phyloP scores from a whole-genome alignment of 1,140 invertebrate genomes.

The Pemphigus obesinymphae region DNA sequence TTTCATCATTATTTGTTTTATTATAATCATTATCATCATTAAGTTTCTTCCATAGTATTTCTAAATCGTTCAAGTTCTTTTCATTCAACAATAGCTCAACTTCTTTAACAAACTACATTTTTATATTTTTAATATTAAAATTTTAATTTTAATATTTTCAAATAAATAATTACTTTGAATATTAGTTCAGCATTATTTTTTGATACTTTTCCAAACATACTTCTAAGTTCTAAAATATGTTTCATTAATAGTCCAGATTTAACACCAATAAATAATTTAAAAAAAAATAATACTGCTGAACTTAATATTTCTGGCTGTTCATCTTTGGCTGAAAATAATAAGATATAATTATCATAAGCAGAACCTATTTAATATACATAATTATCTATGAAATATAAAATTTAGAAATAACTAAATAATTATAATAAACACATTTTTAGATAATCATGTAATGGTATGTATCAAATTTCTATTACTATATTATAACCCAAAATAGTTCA shows the following conservation, averaged over 20 bases:
- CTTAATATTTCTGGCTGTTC: conserved; percentile 37
- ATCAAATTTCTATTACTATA: too few species aligned
- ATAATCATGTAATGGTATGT: too few species aligned
- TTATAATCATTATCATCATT: not conserved
- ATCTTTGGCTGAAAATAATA: conserved; percentile 17
- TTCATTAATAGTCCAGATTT: conserved; percentile 32
- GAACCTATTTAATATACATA: not conserved
- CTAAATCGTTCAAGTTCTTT: not conserved
- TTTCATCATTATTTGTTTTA: not conserved
- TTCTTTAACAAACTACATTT: conserved; percentile 30
- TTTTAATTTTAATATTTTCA: too few species aligned
- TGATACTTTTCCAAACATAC: conserved; percentile 37
- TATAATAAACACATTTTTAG: not conserved
- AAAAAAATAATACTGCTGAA: conserved; percentile 30
- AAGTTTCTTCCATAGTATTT: conserved; percentile 11
- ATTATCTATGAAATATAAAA: not conserved
- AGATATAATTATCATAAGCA: not conserved
- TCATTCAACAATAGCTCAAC: not conserved
- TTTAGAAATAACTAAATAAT: not conserved
- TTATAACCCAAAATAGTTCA: too few species aligned
- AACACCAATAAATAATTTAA: conserved; percentile 27
- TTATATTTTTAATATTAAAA: not conserved
- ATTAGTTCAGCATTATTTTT: conserved; percentile 32
- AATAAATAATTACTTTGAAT: conserved; percentile 11
- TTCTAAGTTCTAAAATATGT: conserved; percentile 36